Conservation (phyloP, 2,888 invertebrate genomes). For the Parapristionchus giblindavisi region DNA sequence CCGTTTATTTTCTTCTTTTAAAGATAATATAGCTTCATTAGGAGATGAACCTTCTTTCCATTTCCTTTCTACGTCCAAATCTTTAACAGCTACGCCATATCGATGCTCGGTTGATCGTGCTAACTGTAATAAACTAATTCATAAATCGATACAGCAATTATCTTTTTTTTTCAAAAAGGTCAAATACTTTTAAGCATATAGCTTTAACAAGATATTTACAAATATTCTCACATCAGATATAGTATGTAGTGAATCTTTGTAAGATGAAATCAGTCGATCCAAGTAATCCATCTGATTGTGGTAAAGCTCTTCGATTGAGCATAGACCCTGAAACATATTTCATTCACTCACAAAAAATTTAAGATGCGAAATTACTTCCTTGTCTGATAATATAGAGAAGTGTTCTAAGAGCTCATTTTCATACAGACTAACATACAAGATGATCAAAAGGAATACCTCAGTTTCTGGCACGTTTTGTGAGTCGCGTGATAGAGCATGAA, state of each 20-base stretch:
- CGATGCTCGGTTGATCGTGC: conserved; percentile 2
- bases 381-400: too few relatives aligned
- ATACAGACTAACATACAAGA: too few relatives aligned
- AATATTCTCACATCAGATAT: conserved; percentile 2
- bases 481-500: neutral
- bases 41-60: neutral
- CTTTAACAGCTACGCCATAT: neutral
- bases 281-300: neutral
- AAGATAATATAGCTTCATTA: neutral
- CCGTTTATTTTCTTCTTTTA: neutral
- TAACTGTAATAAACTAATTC: neutral
- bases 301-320: neutral
- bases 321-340: neutral
- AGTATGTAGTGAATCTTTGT: neutral
- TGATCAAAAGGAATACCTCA: too few relatives aligned
- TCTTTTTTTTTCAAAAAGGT: neutral
- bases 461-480: neutral
- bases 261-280: neutral
- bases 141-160: neutral
- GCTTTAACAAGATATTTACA: too few relatives aligned
- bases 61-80: conserved; percentile 6
- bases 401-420: too few relatives aligned
- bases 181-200: too few relatives aligned
- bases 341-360: neutral
- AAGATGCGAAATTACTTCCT: neutral